Evolutionary conservation across 92 coral and sea anemone species (phyloP), one percentile per base, ranked within the genome.

Genomic region (Actinostola sp.): DNA sequence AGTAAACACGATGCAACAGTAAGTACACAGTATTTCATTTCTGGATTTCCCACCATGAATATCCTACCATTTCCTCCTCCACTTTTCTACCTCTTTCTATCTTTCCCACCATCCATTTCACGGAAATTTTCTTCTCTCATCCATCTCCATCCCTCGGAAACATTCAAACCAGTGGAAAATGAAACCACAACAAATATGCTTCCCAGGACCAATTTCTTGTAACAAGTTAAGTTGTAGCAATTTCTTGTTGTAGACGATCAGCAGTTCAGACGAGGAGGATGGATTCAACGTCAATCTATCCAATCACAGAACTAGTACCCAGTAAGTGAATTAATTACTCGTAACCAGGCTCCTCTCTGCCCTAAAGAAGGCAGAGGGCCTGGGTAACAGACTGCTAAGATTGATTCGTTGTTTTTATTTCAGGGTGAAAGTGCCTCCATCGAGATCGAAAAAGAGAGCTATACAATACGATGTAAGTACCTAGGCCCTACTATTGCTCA

Each of bases 211-310:
- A n/a, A n/a, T n/a, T n/a, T n/a, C n/a, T n/a, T n/a, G n/a, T 52
- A 52, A 52, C 59, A 52, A 52, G 5, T 19, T 24, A 9, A 52
- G 45, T 14, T 14, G 45, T 39, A 7, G 14, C 45, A 14, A 39
- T 39, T 7, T 39, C 45, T 71, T 7, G 24, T 59, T 35, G 55
- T 60, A 85, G 89, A 58, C 59, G 25, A 53, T 85, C 39, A 52
- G 62, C 39, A 82, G 79, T 24, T 84, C 84, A 45, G 92, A 91
- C 30, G 91, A 84, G 11, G 92, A 90, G 3, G 87, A 83, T 54
- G 92, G 75, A 36, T 89, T 77, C 36, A 79, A 82, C 71, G 64
- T 34, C 27, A 86, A 92, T 29, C 66, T 79, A 42, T 79, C 92
- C 2, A 88, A 92, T 14, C 52, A 46, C 66, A 81, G 59, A 58